Evolutionary conservation across 2,888 invertebrate species (phyloP).

Genomic region (Polyploca ridens): DNA sequence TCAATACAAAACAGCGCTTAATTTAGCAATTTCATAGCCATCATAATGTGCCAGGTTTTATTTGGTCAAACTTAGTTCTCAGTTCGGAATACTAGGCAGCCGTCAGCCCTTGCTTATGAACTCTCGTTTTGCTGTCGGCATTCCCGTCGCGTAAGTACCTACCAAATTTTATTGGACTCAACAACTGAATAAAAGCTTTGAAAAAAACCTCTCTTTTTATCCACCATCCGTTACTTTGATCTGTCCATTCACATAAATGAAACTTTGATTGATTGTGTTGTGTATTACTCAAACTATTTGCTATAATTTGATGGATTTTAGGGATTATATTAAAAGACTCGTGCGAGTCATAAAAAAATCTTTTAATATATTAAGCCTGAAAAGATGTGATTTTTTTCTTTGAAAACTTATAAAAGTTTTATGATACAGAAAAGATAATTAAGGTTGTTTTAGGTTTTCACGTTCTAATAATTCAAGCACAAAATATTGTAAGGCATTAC

Average conservation of each 20-base stretch:
- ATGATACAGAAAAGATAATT: neutral
- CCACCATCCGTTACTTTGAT: neutral
- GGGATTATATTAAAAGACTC: neutral
- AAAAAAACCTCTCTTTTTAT: conserved; percentile 5
- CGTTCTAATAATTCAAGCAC: conserved; percentile 31
- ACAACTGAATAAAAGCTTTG: conserved; percentile 46
- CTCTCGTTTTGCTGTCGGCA: conserved; percentile 54
- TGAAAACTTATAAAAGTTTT: neutral
- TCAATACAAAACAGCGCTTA: conserved; percentile 20
- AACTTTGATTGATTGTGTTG: conserved; percentile 5
- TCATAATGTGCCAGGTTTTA: conserved; percentile 35
- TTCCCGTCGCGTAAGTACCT: conserved; percentile 48
- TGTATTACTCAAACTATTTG: neutral
- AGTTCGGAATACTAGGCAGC: conserved; percentile 33
- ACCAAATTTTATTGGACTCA: conserved; percentile 69
- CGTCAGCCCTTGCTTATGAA: conserved; percentile 56
- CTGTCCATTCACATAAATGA: conserved; percentile 2
- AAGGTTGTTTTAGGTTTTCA: conserved; percentile 19
- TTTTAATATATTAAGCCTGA: no score
- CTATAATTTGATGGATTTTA: neutral
- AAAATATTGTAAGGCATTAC: conserved; percentile 39
- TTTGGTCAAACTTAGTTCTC: conserved; percentile 21
- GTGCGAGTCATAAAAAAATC: neutral
- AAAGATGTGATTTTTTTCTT: neutral
- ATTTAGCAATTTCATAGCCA: conserved; percentile 18